These are phyloP conservation scores for Astropecten irregularis DNA, from an alignment of 53 echinoderm and acorn worm genomes.

Conservation along the genomic window DNA sequence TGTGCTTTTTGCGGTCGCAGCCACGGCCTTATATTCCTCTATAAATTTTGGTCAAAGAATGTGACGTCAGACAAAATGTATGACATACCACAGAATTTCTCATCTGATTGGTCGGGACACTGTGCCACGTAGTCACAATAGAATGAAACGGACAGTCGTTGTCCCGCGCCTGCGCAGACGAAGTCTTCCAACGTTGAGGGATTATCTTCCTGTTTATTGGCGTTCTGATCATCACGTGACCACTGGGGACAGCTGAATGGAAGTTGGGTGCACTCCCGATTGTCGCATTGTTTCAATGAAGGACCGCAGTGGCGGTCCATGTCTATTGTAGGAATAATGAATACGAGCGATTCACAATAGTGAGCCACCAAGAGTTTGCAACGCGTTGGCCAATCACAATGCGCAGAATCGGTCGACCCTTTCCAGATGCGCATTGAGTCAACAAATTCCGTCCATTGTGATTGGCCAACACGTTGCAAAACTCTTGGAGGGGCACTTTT, in stretches of 20 bases:
- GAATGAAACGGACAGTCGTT: slow-evolving; percentile 59
- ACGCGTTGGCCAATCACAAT: no score
- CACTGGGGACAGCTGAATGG: neutral
- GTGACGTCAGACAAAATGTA: no score
- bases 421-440: no score
- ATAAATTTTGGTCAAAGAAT: no score
- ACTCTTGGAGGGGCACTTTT: no score
- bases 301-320: neutral
- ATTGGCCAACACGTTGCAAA: neutral
- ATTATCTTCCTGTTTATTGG: no score
- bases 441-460: no score
- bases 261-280: slow-evolving; percentile 63
- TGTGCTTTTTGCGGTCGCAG: no score
- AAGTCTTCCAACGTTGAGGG: neutral
- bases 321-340: neutral
- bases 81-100: slow-evolving; percentile 68
- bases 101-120: slow-evolving; percentile 73
- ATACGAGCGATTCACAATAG: no score
- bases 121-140: slow-evolving; percentile 66
- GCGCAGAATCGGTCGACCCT: no score
- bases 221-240: neutral
- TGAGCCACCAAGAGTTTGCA: no score
- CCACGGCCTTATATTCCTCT: no score
- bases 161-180: slow-evolving; percentile 9
- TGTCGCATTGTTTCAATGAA: slow-evolving; percentile 22